A percentile compares a stretch with the other conserved stretches of the same genome.
phyloP scores from a whole-genome alignment of 2,888 invertebrate species.

The Gastracanthus pulcherrimus region DNA sequence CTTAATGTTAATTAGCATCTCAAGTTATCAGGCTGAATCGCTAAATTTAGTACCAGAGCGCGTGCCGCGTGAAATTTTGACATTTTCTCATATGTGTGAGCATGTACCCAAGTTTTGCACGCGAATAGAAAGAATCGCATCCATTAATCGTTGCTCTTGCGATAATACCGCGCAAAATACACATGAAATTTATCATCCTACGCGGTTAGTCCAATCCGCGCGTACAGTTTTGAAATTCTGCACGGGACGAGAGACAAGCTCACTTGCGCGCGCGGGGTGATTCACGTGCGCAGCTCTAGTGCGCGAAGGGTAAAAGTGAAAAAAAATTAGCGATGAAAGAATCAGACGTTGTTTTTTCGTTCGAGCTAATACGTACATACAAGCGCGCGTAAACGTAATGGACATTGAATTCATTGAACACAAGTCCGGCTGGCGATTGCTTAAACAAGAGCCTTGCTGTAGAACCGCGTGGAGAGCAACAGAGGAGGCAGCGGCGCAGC shows the following conservation, averaged over 20 bases:
- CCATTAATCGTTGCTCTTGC: no score
- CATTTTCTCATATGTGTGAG: neutral
- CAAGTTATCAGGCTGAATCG: no score
- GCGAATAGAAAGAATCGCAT: neutral
- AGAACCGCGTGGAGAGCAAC: neutral
- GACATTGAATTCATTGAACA: neutral
- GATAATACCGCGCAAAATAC: neutral
- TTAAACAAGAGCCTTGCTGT: slow-evolving; percentile 25
- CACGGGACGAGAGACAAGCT: no score
- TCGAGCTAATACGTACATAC: no score
- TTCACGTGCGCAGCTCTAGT: no score
- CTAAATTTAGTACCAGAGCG: neutral
- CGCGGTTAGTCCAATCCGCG: no score
- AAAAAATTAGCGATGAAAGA: no score
- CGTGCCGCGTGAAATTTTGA: neutral
- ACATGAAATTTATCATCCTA: slow-evolving; percentile 30
- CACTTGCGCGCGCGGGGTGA: no score
- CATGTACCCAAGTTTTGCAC: neutral
- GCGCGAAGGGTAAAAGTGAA: neutral
- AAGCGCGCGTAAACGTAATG: neutral
- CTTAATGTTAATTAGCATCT: neutral
- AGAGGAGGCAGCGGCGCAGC: neutral
- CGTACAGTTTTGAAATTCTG: slow-evolving; percentile 7
- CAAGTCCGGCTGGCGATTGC: slow-evolving; percentile 32
- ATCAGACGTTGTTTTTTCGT: neutral